Base-by-base conservation (phyloP, 2,888 invertebrate species). In the Eremobia ochroleuca region DNA sequence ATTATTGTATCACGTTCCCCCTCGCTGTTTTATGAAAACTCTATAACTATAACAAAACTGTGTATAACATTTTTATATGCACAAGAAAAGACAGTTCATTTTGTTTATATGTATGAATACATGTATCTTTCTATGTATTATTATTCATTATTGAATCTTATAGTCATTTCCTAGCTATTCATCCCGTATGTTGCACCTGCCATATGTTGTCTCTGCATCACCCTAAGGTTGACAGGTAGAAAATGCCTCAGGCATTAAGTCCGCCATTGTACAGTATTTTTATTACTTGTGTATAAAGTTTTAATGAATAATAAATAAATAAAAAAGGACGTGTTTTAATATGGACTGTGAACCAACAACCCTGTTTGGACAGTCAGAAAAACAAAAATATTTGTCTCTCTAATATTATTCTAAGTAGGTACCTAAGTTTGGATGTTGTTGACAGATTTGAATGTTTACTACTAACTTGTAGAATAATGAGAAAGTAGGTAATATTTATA, bases 381-480 rank as follows among this genome's bases (percentile, higher is more conserved):
- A 75, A 82, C 79, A 79, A 75, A 58, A 62, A 67, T 79, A 82
- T 79, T 81, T 82, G 76, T 52, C 34, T 25, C 18, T 25, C 1
- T 52, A 65, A 73, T 74, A 58, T 65, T 73, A 73, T 81, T 40
- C 31, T 11, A 43, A 78, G 55, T 11, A 43, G 81, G 55, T 49
- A 58, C 40, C 9, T 13, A 64, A 73, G n/a, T 81, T 59, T 28
- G 37, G 25, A 65, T 34, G 28, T 49, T 78, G 40, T 58, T 73
- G 55, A 65, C 49, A 40, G 9, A 81, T 72, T 73, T 49, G 21
- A 49, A 40, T 64, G 55, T 61, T 59, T 28, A 25, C 6, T 46
- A 25, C 5, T n/a, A 59, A 49, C 70, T 73, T 55, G 4, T 8
- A 13, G 8, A 31, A 49, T 40, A 40, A 31, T 40, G 28, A 34